Conservation (phyloP, 2,888 invertebrate species). For the Ctenicera cuprea region DNA sequence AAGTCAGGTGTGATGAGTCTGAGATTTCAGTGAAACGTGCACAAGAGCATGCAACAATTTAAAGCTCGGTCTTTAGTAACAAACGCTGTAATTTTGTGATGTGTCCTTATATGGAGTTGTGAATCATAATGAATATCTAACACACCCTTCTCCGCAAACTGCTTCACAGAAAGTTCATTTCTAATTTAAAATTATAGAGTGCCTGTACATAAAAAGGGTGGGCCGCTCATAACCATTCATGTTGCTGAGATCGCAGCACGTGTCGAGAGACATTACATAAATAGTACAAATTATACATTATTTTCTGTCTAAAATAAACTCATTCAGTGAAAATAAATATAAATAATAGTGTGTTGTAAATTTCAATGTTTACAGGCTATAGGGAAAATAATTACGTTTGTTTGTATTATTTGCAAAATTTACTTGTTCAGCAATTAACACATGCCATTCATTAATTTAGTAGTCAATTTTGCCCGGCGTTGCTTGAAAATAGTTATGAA, state of each 20-base stretch:
- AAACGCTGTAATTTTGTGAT: conserved; percentile 58
- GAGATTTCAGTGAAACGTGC: conserved; percentile 9
- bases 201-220: conserved; percentile 55
- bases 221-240: conserved; percentile 57
- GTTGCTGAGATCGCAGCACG: conserved; percentile 56
- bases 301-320: conserved; percentile 41
- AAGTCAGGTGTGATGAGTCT: conserved; percentile 28
- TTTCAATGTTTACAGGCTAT: conserved; percentile 16
- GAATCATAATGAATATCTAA: conserved; percentile 60
- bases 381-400: background rate
- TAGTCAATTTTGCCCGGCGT: background rate
- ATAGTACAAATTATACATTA: conserved; percentile 41
- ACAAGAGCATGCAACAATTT: background rate
- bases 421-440: no score
- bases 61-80: conserved; percentile 45
- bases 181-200: conserved; percentile 59
- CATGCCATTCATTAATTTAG: background rate
- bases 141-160: conserved; percentile 56
- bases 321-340: conserved; percentile 18
- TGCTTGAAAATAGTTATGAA: no score
- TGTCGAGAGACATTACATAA: conserved; percentile 47
- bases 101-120: conserved; percentile 56
- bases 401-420: background rate
- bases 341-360: conserved; percentile 13
- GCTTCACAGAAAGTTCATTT: conserved; percentile 54